phyloP scores from a whole-genome alignment of 2,797 vertebrate species.

The Enteromius anoplus region DNA sequence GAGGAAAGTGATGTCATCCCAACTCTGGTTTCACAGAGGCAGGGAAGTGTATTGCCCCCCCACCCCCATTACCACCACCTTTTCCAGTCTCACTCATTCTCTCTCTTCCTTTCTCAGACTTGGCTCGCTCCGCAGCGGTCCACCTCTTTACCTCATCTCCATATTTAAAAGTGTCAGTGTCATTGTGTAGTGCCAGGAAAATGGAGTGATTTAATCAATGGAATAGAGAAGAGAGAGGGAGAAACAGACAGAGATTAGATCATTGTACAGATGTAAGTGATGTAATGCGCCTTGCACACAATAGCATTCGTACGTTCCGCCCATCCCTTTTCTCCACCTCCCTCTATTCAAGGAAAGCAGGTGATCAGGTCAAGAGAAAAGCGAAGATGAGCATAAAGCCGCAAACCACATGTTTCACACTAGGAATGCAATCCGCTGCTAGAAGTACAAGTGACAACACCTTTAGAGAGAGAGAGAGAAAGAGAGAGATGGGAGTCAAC shows the following conservation, averaged over 20 bases:
- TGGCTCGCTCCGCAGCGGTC: constrained; percentile 55
- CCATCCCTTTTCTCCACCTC: constrained; percentile 30
- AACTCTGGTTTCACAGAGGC: constrained; percentile 59
- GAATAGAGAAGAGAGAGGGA: constrained; percentile 59
- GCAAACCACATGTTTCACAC: constrained; percentile 40
- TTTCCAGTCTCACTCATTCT: constrained; percentile 27
- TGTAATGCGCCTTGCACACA: constrained; percentile 42
- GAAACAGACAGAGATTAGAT: constrained; percentile 27
- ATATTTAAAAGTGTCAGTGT: constrained; percentile 77
- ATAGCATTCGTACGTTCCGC: constrained; percentile 12
- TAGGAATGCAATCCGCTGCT: constrained; percentile 39
- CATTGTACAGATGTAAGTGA: constrained; percentile 44
- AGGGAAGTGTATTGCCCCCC: constrained; percentile 56
- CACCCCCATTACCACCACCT: neutral
- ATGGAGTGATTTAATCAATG: constrained; percentile 76
- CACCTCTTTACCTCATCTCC: constrained; percentile 73
- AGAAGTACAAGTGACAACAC: constrained; percentile 29
- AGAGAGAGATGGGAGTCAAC: constrained; percentile 3
- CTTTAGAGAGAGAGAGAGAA: constrained; percentile 19
- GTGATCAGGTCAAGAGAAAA: constrained; percentile 36
- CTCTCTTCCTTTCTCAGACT: neutral
- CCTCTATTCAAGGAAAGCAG: constrained; percentile 9
- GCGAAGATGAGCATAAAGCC: constrained; percentile 31
- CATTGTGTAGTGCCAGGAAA: constrained; percentile 73
- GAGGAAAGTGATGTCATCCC: constrained; percentile 69